Evolutionary conservation across 2,797 vertebrate species (phyloP), one percentile per base, ranked within the genome.

Genomic region (Microhierax caerulescens): DNA sequence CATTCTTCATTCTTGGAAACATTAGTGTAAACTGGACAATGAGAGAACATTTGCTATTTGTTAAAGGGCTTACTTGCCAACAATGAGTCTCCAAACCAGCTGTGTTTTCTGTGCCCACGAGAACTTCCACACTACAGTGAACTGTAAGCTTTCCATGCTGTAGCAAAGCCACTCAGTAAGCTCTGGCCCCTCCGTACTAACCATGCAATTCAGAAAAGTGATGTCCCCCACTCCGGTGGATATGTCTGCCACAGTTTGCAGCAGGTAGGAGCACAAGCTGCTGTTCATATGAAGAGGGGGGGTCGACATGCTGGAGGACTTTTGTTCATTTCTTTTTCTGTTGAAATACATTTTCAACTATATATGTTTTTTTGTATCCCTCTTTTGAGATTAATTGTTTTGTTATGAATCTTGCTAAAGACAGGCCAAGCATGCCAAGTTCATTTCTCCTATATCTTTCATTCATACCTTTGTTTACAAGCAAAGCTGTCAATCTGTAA

Each of bases 91-190:
- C 41, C 56, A 53, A 47, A 43, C 0, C 12, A 54, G 24, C 14
- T 65, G 1, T 6, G 0, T 32, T 50, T 39, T 30, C 4, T n/a
- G 63, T 4, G 11, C 25, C 8, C 7, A 5, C 2, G 25, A 51
- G 25, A 68, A 25, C 5, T 2, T 20, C 22, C 45, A 60, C 5
- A 3, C 11, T 32, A 48, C 17, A 3, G 19, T 30, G 13, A 56
- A 2, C 25, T 13, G 20, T 7, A 34, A 43, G 12, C 45, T 67
- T 51, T 32, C n/a, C 21, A 6, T 12, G 10, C 28, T 36, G 39
- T 6, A 39, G 48, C 36, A 37, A 80, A 73, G 47, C 32, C 5
- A 2, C 56, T 34, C 1, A 1, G 7, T 13, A 25, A 69, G 50
- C 41, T 63, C 53, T 70, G 51, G 45, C 21, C 51, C 51, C 47